Base-by-base conservation (phyloP, 2,888 invertebrate genomes). In the Heteromurus nitidus region DNA sequence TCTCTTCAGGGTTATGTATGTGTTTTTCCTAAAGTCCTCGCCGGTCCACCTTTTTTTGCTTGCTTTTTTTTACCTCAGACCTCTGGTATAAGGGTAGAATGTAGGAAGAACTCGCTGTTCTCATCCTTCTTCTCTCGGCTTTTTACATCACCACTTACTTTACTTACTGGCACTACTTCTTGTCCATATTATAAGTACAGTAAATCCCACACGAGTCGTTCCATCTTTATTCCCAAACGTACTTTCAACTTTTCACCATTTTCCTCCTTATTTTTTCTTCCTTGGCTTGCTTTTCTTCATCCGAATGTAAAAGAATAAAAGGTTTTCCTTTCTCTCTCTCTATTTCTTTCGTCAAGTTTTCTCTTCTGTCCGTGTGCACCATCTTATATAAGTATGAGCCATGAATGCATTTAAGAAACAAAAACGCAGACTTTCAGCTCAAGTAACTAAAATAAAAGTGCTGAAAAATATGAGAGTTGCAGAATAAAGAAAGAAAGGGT, bases 121-220 rank as follows among this genome's bases (percentile, higher is more conserved):
- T 67, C 67, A 67, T 75, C 67, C 36, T 74, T 64, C 73, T 60
- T 31, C 50, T 65, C 13, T 36, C n/a, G n/a, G 26, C 58, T 28
- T 75, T 67, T 55, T 65, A 73, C 47, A 44, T 73, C 31, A 69
- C 60, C 69, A 76, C 75, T 55, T 72, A 42, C 65, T 68, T 55
- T 26, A 30, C 28, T 75, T 50, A 55, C 58, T 50, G 53, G 44
- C 72, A 72, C 72, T 72, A 67, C 55, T 53, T 64, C 67, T 79
- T 69, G 53, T 70, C 60, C 77, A 70, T 70, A 50, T 70, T 79
- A 62, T 64, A 70, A 79, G 64, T 79, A 62, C 69, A 76, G 77
- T 70, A 82, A 82, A 82, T 82, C 82, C 82, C 82, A 82, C 82
- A 82, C 82, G 82, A 82, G 82, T 82, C 82, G 77, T 82, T 82